Base-by-base conservation (phyloP, 2,888 invertebrate species). In the Erebia ligea region DNA sequence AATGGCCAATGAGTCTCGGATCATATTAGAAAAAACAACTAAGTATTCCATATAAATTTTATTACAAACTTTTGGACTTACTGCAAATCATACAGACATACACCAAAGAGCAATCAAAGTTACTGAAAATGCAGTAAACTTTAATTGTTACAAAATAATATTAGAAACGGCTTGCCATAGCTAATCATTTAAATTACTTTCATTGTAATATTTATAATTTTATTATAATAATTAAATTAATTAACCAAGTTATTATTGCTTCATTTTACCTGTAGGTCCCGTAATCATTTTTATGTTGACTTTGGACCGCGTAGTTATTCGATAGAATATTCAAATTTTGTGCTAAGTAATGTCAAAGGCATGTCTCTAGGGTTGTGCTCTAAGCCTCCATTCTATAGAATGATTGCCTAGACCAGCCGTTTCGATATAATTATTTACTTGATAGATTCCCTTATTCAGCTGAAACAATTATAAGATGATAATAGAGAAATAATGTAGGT, bases 21-120 rank as follows among this genome's bases (percentile, higher is more conserved):
- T 48, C 54, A 56, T 19, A 80, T 87, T 80, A 58, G 13, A 82
- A 78, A 88, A 88, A 82, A 74, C 71, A 61, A 34, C 25, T 83
- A n/a, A n/a, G n/a, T n/a, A 84, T 89, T 90, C 88, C 85, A 86
- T 93, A 92, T 87, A 92, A 92, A 92, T 91, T 93, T 93, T 91
- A 92, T 92, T 92, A 91, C 89, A 92, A 92, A 93, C 86, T 81
- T 87, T 85, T 89, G 86, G 84, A 89, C 88, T 91, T 90, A 88
- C 87, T 89, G 90, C 91, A 92, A 92, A 90, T 88, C 84, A 91
- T 88, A 90, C 88, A 92, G 89, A 88, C 84, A 91, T 88, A 90
- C 88, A 91, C 85, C 87, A 86, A 87, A 87, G 84, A 88, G 87
- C 84, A 85, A 85, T 85, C 84, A 86, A 87, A 85, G 62, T 86